phyloP scores from a whole-genome alignment of 92 coral and sea anemone genomes.

The Porites divaricata region DNA sequence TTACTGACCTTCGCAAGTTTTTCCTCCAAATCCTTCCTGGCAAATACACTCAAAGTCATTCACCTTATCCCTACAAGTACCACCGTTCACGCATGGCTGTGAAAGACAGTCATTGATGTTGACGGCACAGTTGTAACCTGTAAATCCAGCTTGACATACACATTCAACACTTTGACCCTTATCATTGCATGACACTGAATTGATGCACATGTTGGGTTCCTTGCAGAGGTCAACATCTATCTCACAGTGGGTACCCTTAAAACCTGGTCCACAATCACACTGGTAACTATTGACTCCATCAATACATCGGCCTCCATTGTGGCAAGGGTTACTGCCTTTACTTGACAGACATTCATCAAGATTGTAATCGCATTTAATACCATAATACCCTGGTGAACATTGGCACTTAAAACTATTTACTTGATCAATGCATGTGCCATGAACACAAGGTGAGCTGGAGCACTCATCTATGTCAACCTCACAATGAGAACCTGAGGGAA shows the following conservation, averaged over 20 bases:
- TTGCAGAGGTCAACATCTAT: slow-evolving; percentile 89
- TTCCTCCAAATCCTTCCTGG: slow-evolving; percentile 78
- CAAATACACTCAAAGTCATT: slow-evolving; percentile 87
- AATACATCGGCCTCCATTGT: slow-evolving; percentile 87
- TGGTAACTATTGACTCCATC: slow-evolving; percentile 86
- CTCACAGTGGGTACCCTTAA: slow-evolving; percentile 82
- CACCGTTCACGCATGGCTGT: slow-evolving; percentile 93
- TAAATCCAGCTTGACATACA: slow-evolving; percentile 85
- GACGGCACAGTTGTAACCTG: slow-evolving; percentile 95
- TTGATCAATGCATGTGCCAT: slow-evolving; percentile 89
- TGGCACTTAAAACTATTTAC: slow-evolving; percentile 83
- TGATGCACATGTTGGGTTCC: slow-evolving; percentile 78
- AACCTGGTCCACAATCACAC: slow-evolving; percentile 95
- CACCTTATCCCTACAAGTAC: slow-evolving; percentile 83
- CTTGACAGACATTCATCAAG: slow-evolving; percentile 83
- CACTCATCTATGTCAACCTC: slow-evolving; percentile 96
- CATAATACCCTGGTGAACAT: slow-evolving; percentile 90
- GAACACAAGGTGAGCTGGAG: slow-evolving; percentile 78
- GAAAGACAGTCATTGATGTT: slow-evolving; percentile 88
- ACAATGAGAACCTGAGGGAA: slow-evolving; percentile 79
- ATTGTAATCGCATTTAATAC: slow-evolving; percentile 75
- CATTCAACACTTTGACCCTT: slow-evolving; percentile 86
- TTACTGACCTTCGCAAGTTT: slow-evolving; percentile 83
- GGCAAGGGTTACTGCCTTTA: slow-evolving; percentile 64
- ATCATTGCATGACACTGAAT: slow-evolving; percentile 83